phyloP scores from a whole-genome alignment of 1,140 invertebrate genomes.

The Leptonema lineaticorne region DNA sequence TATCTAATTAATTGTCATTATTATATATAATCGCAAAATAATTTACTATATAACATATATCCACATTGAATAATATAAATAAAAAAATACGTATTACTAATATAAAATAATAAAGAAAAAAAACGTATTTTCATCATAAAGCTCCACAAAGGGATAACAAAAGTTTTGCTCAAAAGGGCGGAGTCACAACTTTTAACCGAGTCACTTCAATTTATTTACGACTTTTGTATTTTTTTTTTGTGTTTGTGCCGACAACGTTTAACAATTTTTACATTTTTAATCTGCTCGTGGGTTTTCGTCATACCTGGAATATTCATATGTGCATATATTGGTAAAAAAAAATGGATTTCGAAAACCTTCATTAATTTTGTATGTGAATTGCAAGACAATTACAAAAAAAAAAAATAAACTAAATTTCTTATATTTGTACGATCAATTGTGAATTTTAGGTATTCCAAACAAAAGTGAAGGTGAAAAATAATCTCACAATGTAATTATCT shows the following conservation, averaged over 20 bases:
- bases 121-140: too few relatives aligned
- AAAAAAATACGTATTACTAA: too few relatives aligned
- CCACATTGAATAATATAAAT: too few relatives aligned
- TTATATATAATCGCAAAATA: too few relatives aligned
- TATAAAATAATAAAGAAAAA: too few relatives aligned
- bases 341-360: neutral
- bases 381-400: too few relatives aligned
- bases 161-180: constrained; percentile 32
- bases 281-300: neutral
- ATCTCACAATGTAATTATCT: neutral
- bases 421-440: too few relatives aligned
- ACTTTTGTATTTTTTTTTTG: constrained; percentile 27
- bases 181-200: constrained; percentile 32
- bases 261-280: constrained; percentile 26
- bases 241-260: constrained; percentile 16
- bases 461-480: neutral
- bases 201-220: constrained; percentile 40
- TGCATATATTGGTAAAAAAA: constrained; percentile 1
- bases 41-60: too few relatives aligned
- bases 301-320: constrained; percentile 22
- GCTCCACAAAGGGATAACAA: constrained; percentile 20
- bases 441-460: too few relatives aligned
- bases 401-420: too few relatives aligned
- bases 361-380: neutral
- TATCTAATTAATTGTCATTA: too few relatives aligned